Conservation (phyloP, 2,113 vertebrate genomes). For the Heterocephalus glaber region DNA sequence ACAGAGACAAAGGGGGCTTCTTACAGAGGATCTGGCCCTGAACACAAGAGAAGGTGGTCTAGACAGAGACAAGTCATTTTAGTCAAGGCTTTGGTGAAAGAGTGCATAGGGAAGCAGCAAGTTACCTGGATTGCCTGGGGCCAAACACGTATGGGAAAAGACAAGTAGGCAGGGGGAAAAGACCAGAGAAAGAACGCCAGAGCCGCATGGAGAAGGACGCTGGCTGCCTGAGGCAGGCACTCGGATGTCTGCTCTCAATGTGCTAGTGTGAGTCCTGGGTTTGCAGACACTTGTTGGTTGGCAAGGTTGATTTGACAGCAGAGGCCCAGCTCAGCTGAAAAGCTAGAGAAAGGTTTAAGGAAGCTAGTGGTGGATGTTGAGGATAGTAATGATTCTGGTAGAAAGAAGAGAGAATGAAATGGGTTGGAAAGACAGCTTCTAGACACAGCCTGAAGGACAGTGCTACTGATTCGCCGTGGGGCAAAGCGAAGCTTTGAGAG, state of each 20-base stretch:
- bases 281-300: not conserved
- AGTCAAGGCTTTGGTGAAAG: not conserved
- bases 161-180: not conserved
- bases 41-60: not conserved
- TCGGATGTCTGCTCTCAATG: fast-evolving
- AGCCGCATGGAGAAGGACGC: not conserved
- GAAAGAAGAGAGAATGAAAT: not conserved
- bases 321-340: not conserved
- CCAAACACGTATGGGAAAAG: not conserved
- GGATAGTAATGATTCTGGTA: not conserved
- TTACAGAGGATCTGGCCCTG: not conserved
- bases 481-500: not conserved
- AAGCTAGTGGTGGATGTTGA: not conserved
- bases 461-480: not conserved
- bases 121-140: not conserved
- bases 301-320: not conserved
- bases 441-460: not conserved
- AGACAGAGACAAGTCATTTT: not conserved
- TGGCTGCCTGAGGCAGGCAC: not conserved
- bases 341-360: not conserved
- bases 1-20: not conserved
- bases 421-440: not conserved
- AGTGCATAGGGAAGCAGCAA: not conserved
- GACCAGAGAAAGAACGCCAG: not conserved
- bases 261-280: not conserved